Base-by-base conservation (phyloP, 2,888 invertebrate species). In the Epirrhoe tristata region DNA sequence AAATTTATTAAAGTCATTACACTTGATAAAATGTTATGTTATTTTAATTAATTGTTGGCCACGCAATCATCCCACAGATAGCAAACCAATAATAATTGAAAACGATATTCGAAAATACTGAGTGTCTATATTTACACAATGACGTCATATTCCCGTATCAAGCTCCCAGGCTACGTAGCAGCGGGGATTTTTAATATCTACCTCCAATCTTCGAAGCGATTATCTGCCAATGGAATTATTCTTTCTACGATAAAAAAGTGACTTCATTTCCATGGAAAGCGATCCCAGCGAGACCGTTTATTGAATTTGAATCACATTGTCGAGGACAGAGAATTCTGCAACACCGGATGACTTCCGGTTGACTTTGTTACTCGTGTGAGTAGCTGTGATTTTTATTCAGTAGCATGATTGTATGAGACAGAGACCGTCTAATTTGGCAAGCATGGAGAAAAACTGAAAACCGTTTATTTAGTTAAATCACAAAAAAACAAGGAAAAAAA, bases 231-330 rank as follows among this genome's bases (percentile, higher is more conserved):
- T 82, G 75, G 82, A 83, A 86, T 84, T 86, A 82, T 85, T 83
- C 82, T 81, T 84, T 82, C 76, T 78, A 60, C 63, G 67, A 63
- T 68, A 72, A 74, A 84, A 84, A 82, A 80, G 76, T 80, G 78
- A 81, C 82, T 86, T 86, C 85, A 87, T 89, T 88, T 87, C 86
- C 87, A 88, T 87, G 83, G 84, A 86, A 86, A 88, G 83, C 81
- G 86, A 85, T 85, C 83, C 76, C 52, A 79, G 78, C 75, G 81
- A 79, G 82, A 82, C 79, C 86, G 87, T 84, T 90, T 90, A 91
- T 90, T 90, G 89, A 87, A 90, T 91, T 88, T 86, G 87, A 88
- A 89, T 89, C 87, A 82, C 86, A 84, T 83, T 75, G 80, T 72
- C 60, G 74, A 74, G 78, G 77, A 81, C 81, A 86, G 87, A 86